phyloP scores from a whole-genome alignment of 1,140 invertebrate genomes.

The Panulirus ornatus region DNA sequence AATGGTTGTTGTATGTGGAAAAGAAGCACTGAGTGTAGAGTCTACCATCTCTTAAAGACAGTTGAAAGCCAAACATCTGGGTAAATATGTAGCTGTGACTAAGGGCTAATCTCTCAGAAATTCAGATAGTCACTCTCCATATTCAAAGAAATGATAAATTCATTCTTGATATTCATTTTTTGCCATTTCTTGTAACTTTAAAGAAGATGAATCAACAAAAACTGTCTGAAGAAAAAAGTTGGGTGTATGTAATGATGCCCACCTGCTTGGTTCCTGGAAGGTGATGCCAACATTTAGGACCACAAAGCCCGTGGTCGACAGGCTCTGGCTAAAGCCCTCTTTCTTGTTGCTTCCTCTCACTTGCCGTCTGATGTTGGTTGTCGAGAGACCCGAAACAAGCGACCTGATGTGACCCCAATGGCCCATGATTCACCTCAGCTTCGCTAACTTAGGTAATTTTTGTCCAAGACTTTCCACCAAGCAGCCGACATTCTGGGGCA shows the following conservation, averaged over 20 bases:
- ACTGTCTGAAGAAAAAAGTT: not conserved
- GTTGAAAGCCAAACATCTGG: no score
- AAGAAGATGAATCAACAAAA: not conserved
- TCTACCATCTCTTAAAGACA: no score
- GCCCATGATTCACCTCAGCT: conserved; percentile 68
- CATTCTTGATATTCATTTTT: not conserved
- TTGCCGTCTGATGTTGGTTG: conserved; percentile 70
- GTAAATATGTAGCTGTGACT: no score
- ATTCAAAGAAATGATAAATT: no score
- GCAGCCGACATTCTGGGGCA: conserved; percentile 64
- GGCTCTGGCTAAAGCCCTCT: conserved; percentile 70
- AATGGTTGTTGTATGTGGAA: no score
- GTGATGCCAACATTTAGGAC: conserved; percentile 26
- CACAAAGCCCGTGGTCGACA: conserved; percentile 49
- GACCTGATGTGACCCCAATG: conserved; percentile 65
- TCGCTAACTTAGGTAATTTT: conserved; percentile 69
- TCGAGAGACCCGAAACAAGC: conserved; percentile 67
- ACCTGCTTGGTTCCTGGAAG: conserved; percentile 38
- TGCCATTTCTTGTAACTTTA: not conserved
- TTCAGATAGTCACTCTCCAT: no score
- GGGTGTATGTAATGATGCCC: not conserved
- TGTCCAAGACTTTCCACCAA: conserved; percentile 61
- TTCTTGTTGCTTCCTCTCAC: conserved; percentile 69
- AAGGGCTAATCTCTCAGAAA: no score
- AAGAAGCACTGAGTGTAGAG: no score